Percentiles rank a stretch among this genome's conserved stretches.
Conservation (phyloP, 2,888 invertebrate genomes). For the Rotaria socialis region DNA sequence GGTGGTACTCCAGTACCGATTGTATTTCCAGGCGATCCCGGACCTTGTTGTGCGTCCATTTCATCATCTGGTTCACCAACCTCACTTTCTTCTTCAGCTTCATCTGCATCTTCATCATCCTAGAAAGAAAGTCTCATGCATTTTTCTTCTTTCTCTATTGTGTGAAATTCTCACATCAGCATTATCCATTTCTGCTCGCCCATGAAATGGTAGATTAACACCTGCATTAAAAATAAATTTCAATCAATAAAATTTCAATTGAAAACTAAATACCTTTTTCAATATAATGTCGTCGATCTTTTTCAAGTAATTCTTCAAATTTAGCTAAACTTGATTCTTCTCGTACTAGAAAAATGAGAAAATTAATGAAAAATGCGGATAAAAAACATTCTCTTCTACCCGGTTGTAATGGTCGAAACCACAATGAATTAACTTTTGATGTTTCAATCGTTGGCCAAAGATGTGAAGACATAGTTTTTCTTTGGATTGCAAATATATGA, state of each 20-base stretch:
- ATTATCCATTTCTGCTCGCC: background rate
- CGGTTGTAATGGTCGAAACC: constrained; percentile 35
- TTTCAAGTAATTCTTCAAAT: background rate
- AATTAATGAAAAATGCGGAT: too few relatives aligned
- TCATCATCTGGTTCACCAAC: background rate
- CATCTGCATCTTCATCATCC: constrained; percentile 16
- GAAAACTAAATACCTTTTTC: background rate
- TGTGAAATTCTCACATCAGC: background rate
- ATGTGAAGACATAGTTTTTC: background rate
- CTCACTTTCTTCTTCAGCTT: constrained; percentile 23
- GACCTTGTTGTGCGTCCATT: constrained; percentile 2
- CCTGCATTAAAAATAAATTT: background rate
- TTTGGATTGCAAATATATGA: background rate
- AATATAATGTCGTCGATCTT: background rate
- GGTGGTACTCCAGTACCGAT: background rate
- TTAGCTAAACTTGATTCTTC: background rate
- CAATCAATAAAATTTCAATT: background rate
- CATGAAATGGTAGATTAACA: background rate
- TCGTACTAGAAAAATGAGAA: background rate
- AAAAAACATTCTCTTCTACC: background rate
- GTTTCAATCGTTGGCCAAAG: background rate
- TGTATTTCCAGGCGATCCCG: background rate
- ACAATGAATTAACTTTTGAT: constrained; percentile 6
- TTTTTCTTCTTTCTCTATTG: background rate
- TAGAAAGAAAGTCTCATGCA: background rate